Conservation (phyloP, 2,113 vertebrate species). For the Zingel zingel region DNA sequence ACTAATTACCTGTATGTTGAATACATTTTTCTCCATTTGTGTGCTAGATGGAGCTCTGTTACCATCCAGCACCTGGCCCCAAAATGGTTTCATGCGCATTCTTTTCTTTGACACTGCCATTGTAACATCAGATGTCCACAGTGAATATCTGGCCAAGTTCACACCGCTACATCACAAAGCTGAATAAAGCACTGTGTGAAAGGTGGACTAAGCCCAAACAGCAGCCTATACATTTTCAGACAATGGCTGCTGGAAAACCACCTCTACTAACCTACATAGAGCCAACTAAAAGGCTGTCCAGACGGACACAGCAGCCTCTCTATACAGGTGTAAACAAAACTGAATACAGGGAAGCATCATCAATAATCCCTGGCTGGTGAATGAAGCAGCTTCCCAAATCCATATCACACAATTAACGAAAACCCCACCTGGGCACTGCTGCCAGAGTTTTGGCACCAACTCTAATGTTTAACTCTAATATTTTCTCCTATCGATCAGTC, state of each 20-base stretch:
- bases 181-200: conserved; percentile 66
- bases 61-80: not conserved
- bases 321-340: conserved; percentile 56
- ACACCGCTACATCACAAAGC: conserved; percentile 53
- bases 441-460: conserved; percentile 24
- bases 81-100: conserved; percentile 28
- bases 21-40: not conserved
- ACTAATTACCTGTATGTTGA: not conserved
- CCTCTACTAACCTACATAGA: conserved; percentile 39
- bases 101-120: conserved; percentile 41
- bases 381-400: conserved; percentile 54
- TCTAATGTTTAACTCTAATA: no score
- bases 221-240: conserved; percentile 74
- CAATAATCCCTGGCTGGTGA: conserved; percentile 65
- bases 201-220: conserved; percentile 65
- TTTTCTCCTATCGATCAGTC: not conserved
- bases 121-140: conserved; percentile 44
- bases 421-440: conserved; percentile 44
- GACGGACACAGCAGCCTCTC: conserved; percentile 49
- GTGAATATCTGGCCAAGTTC: conserved; percentile 60
- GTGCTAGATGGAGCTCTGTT: conserved; percentile 6
- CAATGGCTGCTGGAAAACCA: conserved; percentile 72
- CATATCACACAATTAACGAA: conserved; percentile 63
- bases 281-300: conserved; percentile 66
- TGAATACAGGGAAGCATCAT: conserved; percentile 58